Percentiles rank a stretch among this genome's conserved stretches.
Evolutionary conservation across 2,888 invertebrate genomes (phyloP).

Genomic region (Galerucella nymphaeae): DNA sequence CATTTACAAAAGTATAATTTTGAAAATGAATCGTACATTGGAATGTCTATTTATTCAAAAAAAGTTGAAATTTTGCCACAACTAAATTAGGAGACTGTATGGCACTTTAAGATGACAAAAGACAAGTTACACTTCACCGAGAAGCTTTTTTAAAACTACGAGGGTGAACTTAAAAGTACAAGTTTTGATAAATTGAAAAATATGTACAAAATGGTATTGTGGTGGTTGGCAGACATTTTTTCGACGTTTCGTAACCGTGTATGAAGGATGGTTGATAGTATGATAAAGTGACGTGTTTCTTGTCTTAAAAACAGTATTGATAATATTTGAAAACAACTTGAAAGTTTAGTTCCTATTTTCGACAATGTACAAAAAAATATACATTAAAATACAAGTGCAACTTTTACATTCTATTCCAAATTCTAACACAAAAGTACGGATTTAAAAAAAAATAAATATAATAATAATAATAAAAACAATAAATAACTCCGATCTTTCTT

Average conservation of each 20-base stretch:
- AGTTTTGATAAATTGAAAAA: no score
- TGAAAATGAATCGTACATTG: not conserved
- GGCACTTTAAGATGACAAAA: not conserved
- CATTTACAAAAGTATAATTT: not conserved
- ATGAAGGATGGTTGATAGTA: no score
- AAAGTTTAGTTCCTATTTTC: not conserved
- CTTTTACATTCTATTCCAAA: conserved; percentile 22
- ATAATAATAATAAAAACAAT: conserved; percentile 40
- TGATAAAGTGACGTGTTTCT: no score
- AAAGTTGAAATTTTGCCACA: no score
- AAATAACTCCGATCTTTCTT: conserved; percentile 42
- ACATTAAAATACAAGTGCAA: conserved; percentile 20
- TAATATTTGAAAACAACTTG: not conserved
- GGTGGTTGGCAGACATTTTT: no score
- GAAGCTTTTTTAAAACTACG: no score
- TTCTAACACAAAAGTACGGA: conserved; percentile 35
- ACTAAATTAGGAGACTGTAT: not conserved
- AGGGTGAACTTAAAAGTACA: no score
- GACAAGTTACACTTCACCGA: not conserved
- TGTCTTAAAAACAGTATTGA: no score
- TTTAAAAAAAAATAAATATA: conserved; percentile 39
- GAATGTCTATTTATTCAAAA: no score
- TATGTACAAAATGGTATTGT: no score
- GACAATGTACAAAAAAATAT: conserved; percentile 15
- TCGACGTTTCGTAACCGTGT: no score